Percentiles rank a stretch among this genome's conserved stretches.
Evolutionary conservation across 2,888 invertebrate species (phyloP).

Genomic region (Acanthosepion esculentum): DNA sequence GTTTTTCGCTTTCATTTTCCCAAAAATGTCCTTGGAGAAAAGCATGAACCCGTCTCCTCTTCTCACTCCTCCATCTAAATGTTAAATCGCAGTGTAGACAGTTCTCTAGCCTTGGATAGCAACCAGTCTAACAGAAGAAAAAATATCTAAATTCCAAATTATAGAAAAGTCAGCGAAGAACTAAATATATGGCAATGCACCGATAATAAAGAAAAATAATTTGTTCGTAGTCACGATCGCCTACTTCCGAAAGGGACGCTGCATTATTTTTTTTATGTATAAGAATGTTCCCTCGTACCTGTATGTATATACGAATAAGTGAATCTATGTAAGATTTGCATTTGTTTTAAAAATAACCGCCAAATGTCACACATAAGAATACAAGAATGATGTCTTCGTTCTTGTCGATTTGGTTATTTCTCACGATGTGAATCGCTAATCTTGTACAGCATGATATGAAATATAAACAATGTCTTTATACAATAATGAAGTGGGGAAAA

Average conservation of each 20-base stretch:
- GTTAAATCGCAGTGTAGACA: not conserved
- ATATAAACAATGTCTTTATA: slow-evolving; percentile 1
- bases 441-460: not conserved
- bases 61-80: not conserved
- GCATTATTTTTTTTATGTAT: no score
- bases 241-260: no score
- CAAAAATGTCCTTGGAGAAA: no score
- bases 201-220: no score
- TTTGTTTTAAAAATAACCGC: not conserved
- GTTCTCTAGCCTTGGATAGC: not conserved
- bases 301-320: not conserved
- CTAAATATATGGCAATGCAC: no score
- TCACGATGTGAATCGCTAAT: not conserved
- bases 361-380: not conserved
- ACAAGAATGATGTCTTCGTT: not conserved
- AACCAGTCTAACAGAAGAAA: not conserved
- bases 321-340: not conserved
- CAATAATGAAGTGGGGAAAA: not conserved
- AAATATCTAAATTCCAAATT: no score
- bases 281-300: no score
- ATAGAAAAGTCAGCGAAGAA: no score
- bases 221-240: no score
- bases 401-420: not conserved
- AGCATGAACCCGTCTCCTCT: no score
- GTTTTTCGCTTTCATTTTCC: no score